phyloP scores from a whole-genome alignment of 2,888 invertebrate genomes.

The Masnerella sp. region DNA sequence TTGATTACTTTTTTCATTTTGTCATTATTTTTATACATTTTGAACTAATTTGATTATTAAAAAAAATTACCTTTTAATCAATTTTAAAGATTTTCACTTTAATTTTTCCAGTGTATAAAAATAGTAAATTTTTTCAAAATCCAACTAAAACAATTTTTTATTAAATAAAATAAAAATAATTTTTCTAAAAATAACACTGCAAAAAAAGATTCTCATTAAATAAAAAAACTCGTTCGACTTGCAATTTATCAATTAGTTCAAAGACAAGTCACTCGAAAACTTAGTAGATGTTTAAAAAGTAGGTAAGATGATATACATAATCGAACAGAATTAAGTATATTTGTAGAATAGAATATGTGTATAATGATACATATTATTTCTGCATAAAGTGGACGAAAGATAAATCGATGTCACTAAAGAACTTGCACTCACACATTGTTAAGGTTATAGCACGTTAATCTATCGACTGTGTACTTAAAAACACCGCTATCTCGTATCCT shows the following conservation, averaged over 20 bases:
- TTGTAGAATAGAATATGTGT: neutral
- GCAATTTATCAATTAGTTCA: neutral
- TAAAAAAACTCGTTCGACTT: neutral
- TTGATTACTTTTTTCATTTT: too few species aligned
- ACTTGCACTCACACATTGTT: constrained; percentile 8
- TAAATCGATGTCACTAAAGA: constrained; percentile 14
- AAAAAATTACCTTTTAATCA: too few species aligned
- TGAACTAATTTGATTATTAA: too few species aligned
- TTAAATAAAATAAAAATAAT: too few species aligned
- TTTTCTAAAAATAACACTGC: too few species aligned
- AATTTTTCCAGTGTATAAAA: too few species aligned
- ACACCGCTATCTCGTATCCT: neutral
- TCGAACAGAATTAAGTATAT: too few species aligned
- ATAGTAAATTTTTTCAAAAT: too few species aligned
- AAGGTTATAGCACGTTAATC: neutral
- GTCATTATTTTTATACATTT: too few species aligned
- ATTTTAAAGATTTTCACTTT: too few species aligned
- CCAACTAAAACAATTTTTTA: too few species aligned
- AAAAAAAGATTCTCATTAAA: too few species aligned
- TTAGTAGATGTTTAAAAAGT: neutral
- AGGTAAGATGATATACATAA: constrained; percentile 4
- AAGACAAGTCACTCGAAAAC: neutral
- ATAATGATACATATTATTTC: constrained; percentile 1
- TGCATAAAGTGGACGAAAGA: neutral
- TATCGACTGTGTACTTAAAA: constrained; percentile 1